Conservation (phyloP, 2,888 invertebrate genomes). For the Oligia fasciuncula region DNA sequence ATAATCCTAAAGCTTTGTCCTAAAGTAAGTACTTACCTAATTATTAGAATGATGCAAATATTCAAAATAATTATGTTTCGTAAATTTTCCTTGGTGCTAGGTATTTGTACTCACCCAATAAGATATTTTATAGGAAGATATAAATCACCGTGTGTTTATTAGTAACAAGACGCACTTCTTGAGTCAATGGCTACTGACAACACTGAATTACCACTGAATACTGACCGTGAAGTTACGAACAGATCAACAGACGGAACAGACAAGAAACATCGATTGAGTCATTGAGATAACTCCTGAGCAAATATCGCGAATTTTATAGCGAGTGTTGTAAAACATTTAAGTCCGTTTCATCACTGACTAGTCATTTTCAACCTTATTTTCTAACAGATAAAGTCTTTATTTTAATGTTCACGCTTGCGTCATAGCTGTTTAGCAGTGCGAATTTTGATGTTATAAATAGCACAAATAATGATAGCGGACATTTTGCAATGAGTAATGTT, state of each 20-base stretch:
- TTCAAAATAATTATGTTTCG: background rate
- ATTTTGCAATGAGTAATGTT: constrained; percentile 38
- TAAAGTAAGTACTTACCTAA: too few species aligned
- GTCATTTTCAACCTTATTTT: background rate
- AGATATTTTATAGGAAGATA: background rate
- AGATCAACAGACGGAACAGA: too few species aligned
- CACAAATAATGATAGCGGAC: constrained; percentile 27
- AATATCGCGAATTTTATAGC: background rate
- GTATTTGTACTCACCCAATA: constrained; percentile 24
- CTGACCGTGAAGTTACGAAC: constrained; percentile 7
- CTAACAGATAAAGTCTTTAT: background rate
- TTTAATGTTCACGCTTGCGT: constrained; percentile 2
- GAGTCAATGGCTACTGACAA: background rate
- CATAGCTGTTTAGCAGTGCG: constrained; percentile 23
- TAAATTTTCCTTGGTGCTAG: background rate
- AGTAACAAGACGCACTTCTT: background rate
- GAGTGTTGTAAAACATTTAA: constrained; percentile 1
- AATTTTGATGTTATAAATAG: constrained; percentile 21
- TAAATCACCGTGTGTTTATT: constrained; percentile 21
- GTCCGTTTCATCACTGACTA: background rate
- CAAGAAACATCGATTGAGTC: constrained; percentile 15
- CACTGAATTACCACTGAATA: constrained; percentile 13
- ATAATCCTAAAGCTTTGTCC: background rate
- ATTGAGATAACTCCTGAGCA: constrained; percentile 1
- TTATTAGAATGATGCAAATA: constrained; percentile 8